Conservation (phyloP, 2,113 vertebrate species). For the Oncorhynchus gorbuscha region DNA sequence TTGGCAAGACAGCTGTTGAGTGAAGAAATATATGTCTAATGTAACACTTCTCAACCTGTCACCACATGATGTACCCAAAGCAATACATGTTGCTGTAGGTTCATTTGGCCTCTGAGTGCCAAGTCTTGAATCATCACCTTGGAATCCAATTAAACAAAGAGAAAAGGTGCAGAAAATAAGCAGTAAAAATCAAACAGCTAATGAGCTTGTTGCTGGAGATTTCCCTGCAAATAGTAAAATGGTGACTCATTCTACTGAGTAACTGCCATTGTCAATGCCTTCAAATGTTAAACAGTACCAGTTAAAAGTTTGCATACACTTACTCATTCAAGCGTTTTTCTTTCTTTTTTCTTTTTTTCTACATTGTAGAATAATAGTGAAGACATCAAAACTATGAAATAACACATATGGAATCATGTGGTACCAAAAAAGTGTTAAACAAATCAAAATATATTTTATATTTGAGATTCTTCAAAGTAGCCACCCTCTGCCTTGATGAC, state of each 20-base stretch:
- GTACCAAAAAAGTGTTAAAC: too few species aligned
- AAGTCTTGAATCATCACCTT: background rate
- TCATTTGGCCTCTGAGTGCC: background rate
- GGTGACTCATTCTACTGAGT: slow-evolving; percentile 56
- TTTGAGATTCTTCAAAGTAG: too few species aligned
- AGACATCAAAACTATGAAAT: too few species aligned
- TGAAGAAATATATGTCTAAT: slow-evolving; percentile 2
- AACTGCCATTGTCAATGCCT: slow-evolving; percentile 51
- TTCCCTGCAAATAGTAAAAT: slow-evolving; percentile 20
- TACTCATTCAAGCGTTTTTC: too few species aligned
- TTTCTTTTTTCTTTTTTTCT: too few species aligned
- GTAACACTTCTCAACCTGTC: background rate
- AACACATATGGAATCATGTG: too few species aligned
- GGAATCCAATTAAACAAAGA: background rate
- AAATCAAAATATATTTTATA: too few species aligned
- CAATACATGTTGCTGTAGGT: background rate
- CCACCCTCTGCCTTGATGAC: too few species aligned
- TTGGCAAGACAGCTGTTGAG: background rate
- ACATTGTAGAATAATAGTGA: too few species aligned
- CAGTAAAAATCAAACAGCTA: background rate
- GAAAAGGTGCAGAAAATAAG: background rate
- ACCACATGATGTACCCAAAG: background rate
- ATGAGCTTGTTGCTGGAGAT: background rate
- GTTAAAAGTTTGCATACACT: background rate
- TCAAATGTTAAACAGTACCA: slow-evolving; percentile 41